Base-by-base conservation (phyloP, 2,113 vertebrate species). In the Bucco capensis region DNA sequence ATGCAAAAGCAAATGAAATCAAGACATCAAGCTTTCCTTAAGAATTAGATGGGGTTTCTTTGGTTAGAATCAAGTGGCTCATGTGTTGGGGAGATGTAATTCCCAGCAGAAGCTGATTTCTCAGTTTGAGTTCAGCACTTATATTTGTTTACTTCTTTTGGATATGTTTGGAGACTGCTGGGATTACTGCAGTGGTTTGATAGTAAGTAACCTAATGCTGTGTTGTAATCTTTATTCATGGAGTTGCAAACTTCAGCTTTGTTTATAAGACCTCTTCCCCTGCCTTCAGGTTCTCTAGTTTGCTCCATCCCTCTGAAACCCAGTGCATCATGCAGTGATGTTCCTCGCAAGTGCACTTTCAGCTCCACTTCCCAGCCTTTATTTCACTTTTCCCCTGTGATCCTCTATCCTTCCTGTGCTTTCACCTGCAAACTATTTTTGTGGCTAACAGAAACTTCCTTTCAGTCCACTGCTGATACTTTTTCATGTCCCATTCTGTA, bases 301-400 rank as follows among this genome's bases (percentile, higher is more conserved):
- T 86, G 15, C 51, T 54, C 47, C 40, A 38, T 87, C 24, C 21
- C 58, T 57, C 8, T 2, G 9, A 44, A n/a, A 42, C 27, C 23
- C 8, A 0, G 13, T 0, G 4, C n/a, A 7, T 24, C 12, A 15
- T 16, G 24, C 53, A 21, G 40, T 2, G 53, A 19, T 1, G 6
- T 50, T 44, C n/a, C 37, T 70, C 23, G 31, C 35, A 15, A 35
- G 19, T 28, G 40, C 31, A 2, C 9, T 74, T 56, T 46, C 13
- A 10, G 0, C 49, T 70, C 40, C 2, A 1, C 62, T 86, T 64
- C 53, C 53, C 25, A 46, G 57, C 21, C n/a, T 2, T 61, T 51
- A 21, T 38, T 86, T 78, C 38, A 5, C 4, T 60, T 80, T 35
- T 19, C 28, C 51, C 40, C 80, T 62, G 42, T 7, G 30, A 13